Evolutionary conservation across 2,797 vertebrate species (phyloP), one percentile per base, ranked within the genome.

Genomic region (Acropternis orthonyx): DNA sequence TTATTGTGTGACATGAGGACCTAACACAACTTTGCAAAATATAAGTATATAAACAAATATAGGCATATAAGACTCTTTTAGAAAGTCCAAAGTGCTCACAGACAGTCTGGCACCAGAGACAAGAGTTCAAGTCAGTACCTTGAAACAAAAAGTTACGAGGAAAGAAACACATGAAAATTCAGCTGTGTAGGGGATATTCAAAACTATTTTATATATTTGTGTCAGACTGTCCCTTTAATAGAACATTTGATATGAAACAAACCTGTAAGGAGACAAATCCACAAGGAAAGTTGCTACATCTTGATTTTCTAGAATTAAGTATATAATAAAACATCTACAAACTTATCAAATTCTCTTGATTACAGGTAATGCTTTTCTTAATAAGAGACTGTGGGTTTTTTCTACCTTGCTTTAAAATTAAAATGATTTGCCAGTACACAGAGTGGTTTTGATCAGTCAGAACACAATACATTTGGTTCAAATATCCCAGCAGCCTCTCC

Each of bases 71-170:
- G 83, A 32, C 88, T 75, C n/a, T 73, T 89, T 56, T 54, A 89
- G 63, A 92, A 61, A 93, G 66, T 62, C 65, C 69, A 71, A 75
- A 37, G 63, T 93, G 75, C 56, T 96, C 80, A 94, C 43, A 96
- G 92, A 87, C 36, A 94, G 14, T 72, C 82, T 95, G 85, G 67
- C 80, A 86, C 44, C 19, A 24, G 93, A 63, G 43, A 62, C 34
- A 92, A 92, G 96, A 90, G 69, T 48, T 52, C 22, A 85, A 84
- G 78, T 84, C 39, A 68, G 20, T 43, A 90, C 19, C 89, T 78
- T 78, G 77, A 97, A 95, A 92, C 56, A 93, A 92, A 90, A 94
- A 63, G 24, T 71, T 82, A 44, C 3, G 26, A 71, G 75, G 77
- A 80, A 96, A 87, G 76, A 93, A 94, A 96, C 58, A 67, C 0